Conservation (phyloP, 1,140 invertebrate species). For the Grapholita molesta region DNA sequence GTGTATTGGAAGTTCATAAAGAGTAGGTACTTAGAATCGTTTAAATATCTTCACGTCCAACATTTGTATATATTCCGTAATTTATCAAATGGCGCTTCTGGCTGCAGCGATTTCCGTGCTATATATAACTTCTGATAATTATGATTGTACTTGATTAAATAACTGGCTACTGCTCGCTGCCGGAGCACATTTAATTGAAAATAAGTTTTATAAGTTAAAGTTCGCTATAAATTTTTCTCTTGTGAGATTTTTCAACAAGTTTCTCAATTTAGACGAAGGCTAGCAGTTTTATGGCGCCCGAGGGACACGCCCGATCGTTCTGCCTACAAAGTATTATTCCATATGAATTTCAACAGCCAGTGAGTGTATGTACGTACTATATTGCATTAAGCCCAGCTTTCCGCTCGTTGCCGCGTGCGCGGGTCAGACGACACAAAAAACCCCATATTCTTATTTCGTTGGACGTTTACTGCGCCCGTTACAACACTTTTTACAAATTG, state of each 20-base stretch:
- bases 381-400: conserved; percentile 42
- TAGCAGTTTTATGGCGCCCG: conserved; percentile 61
- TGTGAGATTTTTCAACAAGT: conserved; percentile 68
- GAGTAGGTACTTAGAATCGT: too few relatives aligned
- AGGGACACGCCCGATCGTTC: conserved; percentile 54
- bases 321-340: conserved; percentile 70
- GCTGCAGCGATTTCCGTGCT: too few relatives aligned
- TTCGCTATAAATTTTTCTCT: conserved; percentile 32
- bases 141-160: not conserved
- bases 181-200: conserved; percentile 23
- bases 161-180: not conserved
- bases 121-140: too few relatives aligned
- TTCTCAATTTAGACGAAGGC: conserved; percentile 64
- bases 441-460: conserved; percentile 41
- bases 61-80: too few relatives aligned
- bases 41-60: too few relatives aligned
- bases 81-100: too few relatives aligned
- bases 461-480: conserved; percentile 33
- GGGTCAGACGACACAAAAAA: conserved; percentile 37
- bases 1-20: too few relatives aligned
- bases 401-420: conserved; percentile 25
- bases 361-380: conserved; percentile 28
- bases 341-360: conserved; percentile 52
- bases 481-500: conserved; percentile 49
- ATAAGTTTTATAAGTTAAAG: conserved; percentile 21